These are phyloP conservation scores for Hipposideros larvatus DNA, from an alignment of 2,797 vertebrate species.

Conservation along the genomic window DNA sequence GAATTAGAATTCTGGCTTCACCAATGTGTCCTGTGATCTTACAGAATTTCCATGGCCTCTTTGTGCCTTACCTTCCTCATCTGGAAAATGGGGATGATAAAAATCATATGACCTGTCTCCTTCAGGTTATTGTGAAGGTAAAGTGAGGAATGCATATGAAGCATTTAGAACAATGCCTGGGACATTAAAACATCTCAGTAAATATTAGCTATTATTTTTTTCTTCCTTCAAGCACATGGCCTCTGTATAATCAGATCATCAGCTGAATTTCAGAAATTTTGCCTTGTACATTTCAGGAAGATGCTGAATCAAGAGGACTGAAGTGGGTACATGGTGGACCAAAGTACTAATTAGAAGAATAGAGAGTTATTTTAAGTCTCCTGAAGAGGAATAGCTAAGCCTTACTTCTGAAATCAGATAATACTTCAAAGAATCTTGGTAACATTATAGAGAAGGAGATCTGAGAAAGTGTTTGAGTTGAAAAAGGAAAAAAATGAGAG, in stretches of 20 bases:
- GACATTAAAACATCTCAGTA: not conserved
- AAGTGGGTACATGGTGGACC: not conserved
- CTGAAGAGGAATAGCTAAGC: conserved; percentile 35
- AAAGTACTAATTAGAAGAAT: not conserved
- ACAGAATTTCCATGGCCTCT: not conserved
- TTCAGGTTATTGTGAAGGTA: not conserved
- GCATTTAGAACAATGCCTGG: not conserved
- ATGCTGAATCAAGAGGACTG: not conserved
- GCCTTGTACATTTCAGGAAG: conserved; percentile 23
- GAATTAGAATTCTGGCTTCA: not conserved
- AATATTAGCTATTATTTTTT: not conserved
- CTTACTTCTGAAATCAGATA: conserved; percentile 68
- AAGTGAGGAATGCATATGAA: not conserved
- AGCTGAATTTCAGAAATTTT: conserved; percentile 36
- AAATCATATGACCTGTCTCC: not conserved
- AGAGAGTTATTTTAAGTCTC: conserved; percentile 59
- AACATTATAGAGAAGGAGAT: conserved; percentile 20
- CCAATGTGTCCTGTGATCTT: not conserved
- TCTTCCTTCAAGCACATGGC: not conserved
- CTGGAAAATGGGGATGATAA: not conserved
- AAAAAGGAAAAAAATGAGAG: conserved; percentile 36
- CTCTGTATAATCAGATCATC: not conserved
- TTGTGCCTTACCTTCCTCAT: not conserved
- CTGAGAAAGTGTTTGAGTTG: conserved; percentile 46
- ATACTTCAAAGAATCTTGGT: conserved; percentile 65